Evolutionary conservation across 2,113 vertebrate genomes (phyloP).

Genomic region (Salvelinus namaycush): DNA sequence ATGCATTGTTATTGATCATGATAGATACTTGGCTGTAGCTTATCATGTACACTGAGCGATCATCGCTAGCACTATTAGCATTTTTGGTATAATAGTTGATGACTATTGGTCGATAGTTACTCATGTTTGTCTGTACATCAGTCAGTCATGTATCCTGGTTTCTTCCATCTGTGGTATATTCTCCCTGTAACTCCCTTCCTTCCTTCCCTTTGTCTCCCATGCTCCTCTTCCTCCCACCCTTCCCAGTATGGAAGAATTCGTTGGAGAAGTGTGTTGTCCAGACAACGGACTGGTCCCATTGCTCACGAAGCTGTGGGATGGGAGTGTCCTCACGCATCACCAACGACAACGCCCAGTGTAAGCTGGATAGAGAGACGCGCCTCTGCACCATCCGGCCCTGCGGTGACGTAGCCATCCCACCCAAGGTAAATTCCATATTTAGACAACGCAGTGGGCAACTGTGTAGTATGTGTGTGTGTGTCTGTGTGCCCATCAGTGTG

Average conservation of each 20-base stretch:
- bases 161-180: not conserved
- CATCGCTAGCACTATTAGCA: too few species aligned
- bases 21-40: not conserved
- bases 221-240: not conserved
- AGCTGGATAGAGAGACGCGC: conserved; percentile 73
- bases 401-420: conserved; percentile 44
- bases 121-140: not conserved
- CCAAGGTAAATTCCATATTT: conserved; percentile 62
- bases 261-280: conserved; percentile 61
- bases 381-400: conserved; percentile 78
- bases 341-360: conserved; percentile 76
- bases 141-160: not conserved
- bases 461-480: not conserved
- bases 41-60: too few species aligned
- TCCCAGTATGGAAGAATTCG: conserved; percentile 55
- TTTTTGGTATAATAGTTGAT: too few species aligned
- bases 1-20: not conserved
- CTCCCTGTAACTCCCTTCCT: not conserved
- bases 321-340: conserved; percentile 71
- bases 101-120: not conserved
- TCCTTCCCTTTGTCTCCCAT: not conserved
- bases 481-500: not conserved
- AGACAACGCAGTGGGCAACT: not conserved
- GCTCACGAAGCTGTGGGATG: conserved; percentile 75
- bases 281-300: conserved; percentile 77